Evolutionary conservation across 2,888 invertebrate genomes (phyloP).

Genomic region (Melieria picta): DNA sequence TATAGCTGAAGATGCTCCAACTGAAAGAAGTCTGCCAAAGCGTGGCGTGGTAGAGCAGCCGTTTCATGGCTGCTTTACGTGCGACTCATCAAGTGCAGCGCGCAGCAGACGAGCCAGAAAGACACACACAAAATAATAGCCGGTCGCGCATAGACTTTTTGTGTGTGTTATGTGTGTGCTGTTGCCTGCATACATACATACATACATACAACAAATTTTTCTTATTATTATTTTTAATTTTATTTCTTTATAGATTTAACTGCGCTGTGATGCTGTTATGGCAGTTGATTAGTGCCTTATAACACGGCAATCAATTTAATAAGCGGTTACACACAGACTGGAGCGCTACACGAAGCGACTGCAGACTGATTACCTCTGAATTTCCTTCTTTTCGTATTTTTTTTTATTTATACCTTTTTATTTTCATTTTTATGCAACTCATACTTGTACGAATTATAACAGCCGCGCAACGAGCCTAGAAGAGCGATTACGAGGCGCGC

Average conservation of each 20-base stretch:
- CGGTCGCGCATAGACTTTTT: too few species aligned
- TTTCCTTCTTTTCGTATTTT: too few species aligned
- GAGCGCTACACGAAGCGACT: too few species aligned
- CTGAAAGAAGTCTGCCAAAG: slow-evolving; percentile 4
- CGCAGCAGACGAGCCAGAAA: slow-evolving; percentile 8
- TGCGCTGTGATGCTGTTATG: slow-evolving; percentile 28
- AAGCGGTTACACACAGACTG: slow-evolving; percentile 43
- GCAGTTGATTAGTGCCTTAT: slow-evolving; percentile 52
- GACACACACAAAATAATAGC: not conserved
- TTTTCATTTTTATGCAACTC: too few species aligned
- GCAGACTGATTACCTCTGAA: too few species aligned
- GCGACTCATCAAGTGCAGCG: not conserved
- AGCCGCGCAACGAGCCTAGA: too few species aligned
- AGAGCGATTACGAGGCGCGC: too few species aligned
- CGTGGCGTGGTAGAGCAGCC: not conserved
- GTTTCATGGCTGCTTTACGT: not conserved
- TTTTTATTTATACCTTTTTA: too few species aligned
- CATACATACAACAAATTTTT: not conserved
- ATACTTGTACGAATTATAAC: too few species aligned
- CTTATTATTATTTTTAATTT: slow-evolving; percentile 8
- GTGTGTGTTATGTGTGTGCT: not conserved
- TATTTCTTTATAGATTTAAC: slow-evolving; percentile 30
- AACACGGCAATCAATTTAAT: slow-evolving; percentile 56
- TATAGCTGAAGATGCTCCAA: not conserved
- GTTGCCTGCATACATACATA: not conserved